Conservation (phyloP, 35 echinoderm and acorn worm genomes). For the Amphiura filiformis region DNA sequence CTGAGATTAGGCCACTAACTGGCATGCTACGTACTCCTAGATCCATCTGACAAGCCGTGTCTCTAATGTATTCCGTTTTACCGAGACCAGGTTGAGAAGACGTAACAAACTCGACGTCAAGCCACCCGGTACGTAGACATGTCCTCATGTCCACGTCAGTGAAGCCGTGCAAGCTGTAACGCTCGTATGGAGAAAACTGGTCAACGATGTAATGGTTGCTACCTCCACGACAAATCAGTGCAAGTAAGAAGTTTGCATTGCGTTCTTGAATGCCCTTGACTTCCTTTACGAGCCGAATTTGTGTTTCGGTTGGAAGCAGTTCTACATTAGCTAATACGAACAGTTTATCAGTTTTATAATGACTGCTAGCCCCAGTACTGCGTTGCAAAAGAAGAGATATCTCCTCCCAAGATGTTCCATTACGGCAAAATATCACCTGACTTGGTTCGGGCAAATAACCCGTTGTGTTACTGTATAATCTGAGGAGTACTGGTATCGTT, state of each 20-base stretch:
- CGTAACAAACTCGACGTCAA: slow-evolving; percentile 32
- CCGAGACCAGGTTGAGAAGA: slow-evolving; percentile 30
- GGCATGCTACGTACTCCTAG: not conserved
- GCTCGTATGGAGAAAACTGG: slow-evolving; percentile 31
- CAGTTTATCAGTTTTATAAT: not conserved
- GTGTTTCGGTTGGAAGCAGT: slow-evolving; percentile 9
- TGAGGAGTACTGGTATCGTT: slow-evolving; percentile 23
- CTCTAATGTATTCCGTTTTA: slow-evolving; percentile 30
- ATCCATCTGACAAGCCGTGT: not conserved
- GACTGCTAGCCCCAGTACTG: not conserved
- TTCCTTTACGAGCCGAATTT: slow-evolving; percentile 35
- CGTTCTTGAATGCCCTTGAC: slow-evolving; percentile 20
- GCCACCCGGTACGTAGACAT: slow-evolving; percentile 21
- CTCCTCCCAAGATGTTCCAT: slow-evolving; percentile 25
- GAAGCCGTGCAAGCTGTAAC: slow-evolving; percentile 17
- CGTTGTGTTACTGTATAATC: slow-evolving; percentile 19
- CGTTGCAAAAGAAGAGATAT: slow-evolving; percentile 18
- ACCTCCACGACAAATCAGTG: slow-evolving; percentile 34
- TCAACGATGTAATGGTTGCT: slow-evolving; percentile 34
- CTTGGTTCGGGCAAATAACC: slow-evolving; percentile 17
- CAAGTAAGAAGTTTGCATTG: not conserved
- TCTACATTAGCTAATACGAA: slow-evolving; percentile 27
- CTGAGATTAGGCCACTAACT: slow-evolving; percentile 12
- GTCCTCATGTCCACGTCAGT: slow-evolving; percentile 18
- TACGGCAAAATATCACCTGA: slow-evolving; percentile 30